Evolutionary conservation across 2,888 invertebrate species (phyloP).

Genomic region (Helobdella robusta): DNA sequence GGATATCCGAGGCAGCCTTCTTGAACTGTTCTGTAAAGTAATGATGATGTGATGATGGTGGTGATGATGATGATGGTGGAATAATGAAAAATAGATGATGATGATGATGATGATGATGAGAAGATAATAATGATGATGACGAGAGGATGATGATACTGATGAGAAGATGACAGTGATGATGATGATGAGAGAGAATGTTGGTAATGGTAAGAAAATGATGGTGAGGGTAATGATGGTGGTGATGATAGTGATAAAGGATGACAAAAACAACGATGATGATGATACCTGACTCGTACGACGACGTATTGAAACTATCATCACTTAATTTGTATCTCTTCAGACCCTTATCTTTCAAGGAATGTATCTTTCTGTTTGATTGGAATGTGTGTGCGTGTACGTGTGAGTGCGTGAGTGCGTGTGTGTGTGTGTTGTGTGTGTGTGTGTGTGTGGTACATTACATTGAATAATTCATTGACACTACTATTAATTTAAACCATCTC

Average conservation of each 20-base stretch:
- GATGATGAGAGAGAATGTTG: background rate
- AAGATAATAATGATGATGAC: background rate
- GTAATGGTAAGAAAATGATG: background rate
- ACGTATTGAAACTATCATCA: slow-evolving; percentile 67
- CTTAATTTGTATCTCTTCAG: slow-evolving; percentile 54
- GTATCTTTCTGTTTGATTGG: no score
- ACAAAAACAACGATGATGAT: slow-evolving; percentile 54
- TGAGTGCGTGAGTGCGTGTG: no score
- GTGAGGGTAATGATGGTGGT: background rate
- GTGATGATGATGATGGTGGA: background rate
- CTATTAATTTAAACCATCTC: no score
- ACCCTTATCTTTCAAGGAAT: background rate
- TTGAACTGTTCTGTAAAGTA: slow-evolving; percentile 8
- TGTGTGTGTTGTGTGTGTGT: no score
- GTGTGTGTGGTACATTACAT: no score
- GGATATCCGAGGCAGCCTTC: slow-evolving; percentile 4
- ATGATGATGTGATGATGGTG: background rate
- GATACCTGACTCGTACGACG: slow-evolving; percentile 65
- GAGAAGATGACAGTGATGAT: slow-evolving; percentile 10
- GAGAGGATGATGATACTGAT: slow-evolving; percentile 52
- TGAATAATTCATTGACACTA: no score
- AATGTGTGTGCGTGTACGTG: no score
- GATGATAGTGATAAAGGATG: background rate
- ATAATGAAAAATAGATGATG: background rate
- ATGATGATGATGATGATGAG: slow-evolving; percentile 9